Conservation (phyloP, 2,888 invertebrate species). For the Papilio protenor region DNA sequence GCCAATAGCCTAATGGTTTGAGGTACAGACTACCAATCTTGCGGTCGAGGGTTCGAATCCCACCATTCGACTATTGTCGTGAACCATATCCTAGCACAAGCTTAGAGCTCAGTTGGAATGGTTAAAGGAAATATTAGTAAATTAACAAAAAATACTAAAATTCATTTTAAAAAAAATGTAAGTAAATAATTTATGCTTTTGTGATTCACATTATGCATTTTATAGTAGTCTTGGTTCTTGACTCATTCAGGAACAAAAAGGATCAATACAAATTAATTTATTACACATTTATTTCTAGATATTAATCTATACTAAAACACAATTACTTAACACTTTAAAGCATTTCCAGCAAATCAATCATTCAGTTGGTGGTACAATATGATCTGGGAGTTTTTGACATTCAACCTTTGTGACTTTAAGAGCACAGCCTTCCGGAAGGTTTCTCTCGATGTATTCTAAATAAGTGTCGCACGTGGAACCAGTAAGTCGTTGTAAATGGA, state of each 20-base stretch:
- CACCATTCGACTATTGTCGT: no score
- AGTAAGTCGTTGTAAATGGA: constrained; percentile 93
- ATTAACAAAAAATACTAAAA: no score
- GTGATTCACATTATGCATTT: no score
- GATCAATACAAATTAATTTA: background rate
- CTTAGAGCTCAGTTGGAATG: no score
- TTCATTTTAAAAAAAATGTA: no score
- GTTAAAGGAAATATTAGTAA: no score
- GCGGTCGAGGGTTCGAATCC: no score
- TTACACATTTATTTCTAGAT: constrained; percentile 11
- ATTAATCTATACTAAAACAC: constrained; percentile 18
- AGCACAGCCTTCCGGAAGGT: constrained; percentile 98
- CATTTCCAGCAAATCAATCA: constrained; percentile 46
- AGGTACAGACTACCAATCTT: no score
- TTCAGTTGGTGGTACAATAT: constrained; percentile 76
- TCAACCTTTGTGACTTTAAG: constrained; percentile 94
- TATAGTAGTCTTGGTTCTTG: background rate
- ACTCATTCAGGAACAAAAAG: background rate
- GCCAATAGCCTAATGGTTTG: no score
- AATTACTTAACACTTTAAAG: background rate
- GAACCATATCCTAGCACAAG: no score
- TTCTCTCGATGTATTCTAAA: constrained; percentile 97
- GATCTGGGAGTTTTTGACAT: constrained; percentile 82
- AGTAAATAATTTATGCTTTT: no score
- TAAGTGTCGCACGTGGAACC: constrained; percentile 98